phyloP scores from a whole-genome alignment of 2,797 vertebrate species.

The Myotis pilosus region DNA sequence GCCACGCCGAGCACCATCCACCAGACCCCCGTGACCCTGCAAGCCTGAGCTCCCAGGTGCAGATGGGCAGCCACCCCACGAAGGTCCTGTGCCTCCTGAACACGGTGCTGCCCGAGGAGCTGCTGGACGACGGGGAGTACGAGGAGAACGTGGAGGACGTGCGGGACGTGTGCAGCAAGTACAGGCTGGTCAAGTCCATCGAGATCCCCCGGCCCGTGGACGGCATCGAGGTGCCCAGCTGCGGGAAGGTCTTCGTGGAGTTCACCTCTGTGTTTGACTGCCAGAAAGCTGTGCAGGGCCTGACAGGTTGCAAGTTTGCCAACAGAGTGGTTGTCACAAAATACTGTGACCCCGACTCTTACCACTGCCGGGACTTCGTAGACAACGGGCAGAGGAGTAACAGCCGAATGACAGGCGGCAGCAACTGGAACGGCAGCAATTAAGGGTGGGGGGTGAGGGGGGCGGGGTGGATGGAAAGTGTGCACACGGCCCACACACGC shows the following conservation, averaged over 20 bases:
- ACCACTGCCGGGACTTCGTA: constrained; percentile 94
- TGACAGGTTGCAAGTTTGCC: constrained; percentile 95
- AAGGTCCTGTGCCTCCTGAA: constrained; percentile 97
- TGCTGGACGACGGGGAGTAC: constrained; percentile 94
- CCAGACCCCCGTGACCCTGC: constrained; percentile 91
- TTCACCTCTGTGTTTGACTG: constrained; percentile 95
- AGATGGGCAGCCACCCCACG: constrained; percentile 92
- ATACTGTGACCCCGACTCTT: constrained; percentile 96
- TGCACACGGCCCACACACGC: constrained; percentile 51
- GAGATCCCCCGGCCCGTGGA: constrained; percentile 87
- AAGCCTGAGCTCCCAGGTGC: constrained; percentile 93
- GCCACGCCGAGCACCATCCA: not conserved
- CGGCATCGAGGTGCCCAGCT: constrained; percentile 93
- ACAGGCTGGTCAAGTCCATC: too few relatives aligned
- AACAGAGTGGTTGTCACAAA: constrained; percentile 97
- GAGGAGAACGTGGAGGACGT: constrained; percentile 96
- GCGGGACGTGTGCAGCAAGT: constrained; percentile 83
- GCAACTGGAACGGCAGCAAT: constrained; percentile 70
- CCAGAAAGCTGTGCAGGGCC: constrained; percentile 97
- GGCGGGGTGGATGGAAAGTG: constrained; percentile 33
- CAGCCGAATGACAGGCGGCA: constrained; percentile 53
- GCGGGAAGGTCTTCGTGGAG: constrained; percentile 96
- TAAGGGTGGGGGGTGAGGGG: not conserved
- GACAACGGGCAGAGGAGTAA: constrained; percentile 70
- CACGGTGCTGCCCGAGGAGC: constrained; percentile 94